Base-by-base conservation (phyloP, 2,113 vertebrate genomes). In the Dascyllus trimaculatus region DNA sequence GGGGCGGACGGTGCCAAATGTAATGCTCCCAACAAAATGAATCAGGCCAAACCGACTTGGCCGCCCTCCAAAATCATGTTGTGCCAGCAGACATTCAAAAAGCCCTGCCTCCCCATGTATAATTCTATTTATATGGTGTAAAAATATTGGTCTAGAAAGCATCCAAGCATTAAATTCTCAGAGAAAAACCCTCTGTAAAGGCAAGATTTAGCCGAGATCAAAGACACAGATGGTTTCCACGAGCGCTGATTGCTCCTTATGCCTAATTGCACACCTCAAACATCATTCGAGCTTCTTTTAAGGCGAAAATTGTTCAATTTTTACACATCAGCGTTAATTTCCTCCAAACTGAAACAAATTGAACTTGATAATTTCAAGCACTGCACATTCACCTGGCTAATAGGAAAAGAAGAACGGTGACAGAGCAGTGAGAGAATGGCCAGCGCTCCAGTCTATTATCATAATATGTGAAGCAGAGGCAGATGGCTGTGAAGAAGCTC, bases 401-500 rank as follows among this genome's bases (percentile, higher is more conserved):
- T 32, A 48, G 22, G 57, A 59, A 58, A 2, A 18, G 51, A 14
- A 29, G 45, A 53, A 48, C 4, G 35, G 29, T 45, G 48, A 70
- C 49, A 70, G 11, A 35, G 40, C 13, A 26, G 18, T 45, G 52
- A 25, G 52, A 48, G 22, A 51, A 35, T 8, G 15, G 25, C 11
- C 22, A 18, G 29, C 7, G 18, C 1, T 17, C n/a, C 40, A 61
- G 45, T 56, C 45, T 46, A 35, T 78, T 46, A 19, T 0, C 54
- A n/a, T 58, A 53, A 71, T 17, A n/a, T 1, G 51, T 46, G 52
- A 66, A 48, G 75, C 18, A 26, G 40, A 64, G 53, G 68, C 85
- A 86, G 86, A 85, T 82, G 85, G 82, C 73, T 70, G 38, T 11
- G 52, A 21, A 69, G 45, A 54, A 64, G 70, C 80, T 83, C 81